Evolutionary conservation across 1,140 invertebrate genomes (phyloP), one percentile per base, ranked within the genome.

Genomic region (Sinella curviseta): DNA sequence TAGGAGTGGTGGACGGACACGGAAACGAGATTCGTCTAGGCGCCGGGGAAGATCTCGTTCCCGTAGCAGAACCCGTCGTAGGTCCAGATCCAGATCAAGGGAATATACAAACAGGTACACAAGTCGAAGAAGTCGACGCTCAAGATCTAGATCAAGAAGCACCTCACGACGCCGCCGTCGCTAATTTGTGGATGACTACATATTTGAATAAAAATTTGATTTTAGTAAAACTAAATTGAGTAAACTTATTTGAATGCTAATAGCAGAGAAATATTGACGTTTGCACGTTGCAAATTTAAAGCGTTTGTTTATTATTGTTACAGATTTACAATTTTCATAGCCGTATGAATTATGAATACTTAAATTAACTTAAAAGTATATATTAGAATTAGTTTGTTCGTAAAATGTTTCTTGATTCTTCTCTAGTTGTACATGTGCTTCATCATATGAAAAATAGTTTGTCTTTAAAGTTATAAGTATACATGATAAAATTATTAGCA

Each of bases 71-170:
- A n/a, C 2, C 4, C 65, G 65, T 1, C 26, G 65, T 8, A 70
- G 30, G 65, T 70, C 65, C 8, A 30, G 65, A 4, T 70, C 65
- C 12, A 30, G 65, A 70, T 70, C 65, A 31, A 30, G 65, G 12
- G 65, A 60, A 14, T 24, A 70, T 70, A 4, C 28, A 14, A 33
- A 30, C 3, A 17, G 24, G 3, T 17, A 33, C n/a, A 33, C 30
- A 31, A 24, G 65, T 3, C 65, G 65, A 30, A 70, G 55, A 26
- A 60, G 24, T n/a, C n/a, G n/a, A n/a, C n/a, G 39, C 31, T 4
- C 26, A 14, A 70, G 65, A 24, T 70, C 65, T 16, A 70, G 65
- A 33, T 70, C 65, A 14, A 70, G 65, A 70, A 70, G 65, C 65
- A 70, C 65, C 3, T 70, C 65, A 4, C 65, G 65, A 14, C 65